Evolutionary conservation across 2,797 vertebrate species (phyloP).

Genomic region (Argentina silus): DNA sequence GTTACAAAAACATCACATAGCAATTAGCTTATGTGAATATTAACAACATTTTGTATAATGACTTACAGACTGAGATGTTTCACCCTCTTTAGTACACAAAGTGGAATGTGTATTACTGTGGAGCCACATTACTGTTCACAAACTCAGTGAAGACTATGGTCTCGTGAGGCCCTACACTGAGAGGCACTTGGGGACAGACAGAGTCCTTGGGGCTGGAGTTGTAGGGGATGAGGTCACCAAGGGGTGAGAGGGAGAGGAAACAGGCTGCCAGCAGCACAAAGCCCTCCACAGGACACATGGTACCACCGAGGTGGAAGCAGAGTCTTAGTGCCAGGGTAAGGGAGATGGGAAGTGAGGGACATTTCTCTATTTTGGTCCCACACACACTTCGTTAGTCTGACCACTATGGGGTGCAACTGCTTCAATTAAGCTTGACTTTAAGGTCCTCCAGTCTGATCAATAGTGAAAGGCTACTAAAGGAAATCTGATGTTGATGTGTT

Average conservation of each 20-base stretch:
- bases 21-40: too few species aligned
- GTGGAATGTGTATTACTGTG: too few species aligned
- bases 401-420: background rate
- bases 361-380: background rate
- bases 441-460: too few species aligned
- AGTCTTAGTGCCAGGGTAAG: background rate
- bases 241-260: constrained; percentile 35
- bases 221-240: constrained; percentile 43
- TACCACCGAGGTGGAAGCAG: constrained; percentile 23
- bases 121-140: too few species aligned
- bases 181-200: background rate
- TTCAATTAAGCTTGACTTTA: too few species aligned
- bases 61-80: too few species aligned
- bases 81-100: too few species aligned
- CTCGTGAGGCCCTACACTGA: too few species aligned
- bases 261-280: constrained; percentile 19
- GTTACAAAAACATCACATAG: background rate
- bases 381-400: background rate
- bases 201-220: background rate
- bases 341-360: background rate
- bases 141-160: too few species aligned
- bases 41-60: too few species aligned
- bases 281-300: constrained; percentile 2
- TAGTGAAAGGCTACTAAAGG: too few species aligned
- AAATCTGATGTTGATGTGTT: too few species aligned